These are phyloP conservation scores for Sebastes vulpes DNA, from an alignment of 2,797 vertebrate genomes.

Conservation along the genomic window DNA sequence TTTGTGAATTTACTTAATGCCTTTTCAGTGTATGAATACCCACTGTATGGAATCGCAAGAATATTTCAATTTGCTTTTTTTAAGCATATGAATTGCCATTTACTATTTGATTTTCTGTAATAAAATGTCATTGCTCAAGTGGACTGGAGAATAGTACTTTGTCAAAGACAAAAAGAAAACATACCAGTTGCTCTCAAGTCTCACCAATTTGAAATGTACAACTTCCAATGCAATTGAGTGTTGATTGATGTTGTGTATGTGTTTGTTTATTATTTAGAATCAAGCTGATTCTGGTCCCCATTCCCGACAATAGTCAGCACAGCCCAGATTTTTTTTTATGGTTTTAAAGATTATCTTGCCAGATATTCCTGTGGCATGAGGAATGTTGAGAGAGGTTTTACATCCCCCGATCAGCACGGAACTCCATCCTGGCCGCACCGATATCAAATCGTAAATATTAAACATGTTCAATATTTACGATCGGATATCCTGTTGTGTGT, in stretches of 20 bases:
- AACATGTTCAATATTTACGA: too few relatives aligned
- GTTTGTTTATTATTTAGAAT: not conserved
- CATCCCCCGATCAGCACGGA: accelerated
- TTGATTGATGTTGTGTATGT: not conserved
- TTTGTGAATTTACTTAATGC: conserved; percentile 41
- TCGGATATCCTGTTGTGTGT: too few relatives aligned
- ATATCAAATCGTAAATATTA: too few relatives aligned
- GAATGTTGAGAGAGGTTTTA: too few relatives aligned
- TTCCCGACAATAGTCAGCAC: too few relatives aligned
- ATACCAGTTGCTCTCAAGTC: not conserved
- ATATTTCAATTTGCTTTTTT: not conserved
- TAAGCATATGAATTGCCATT: not conserved
- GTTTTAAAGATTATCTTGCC: too few relatives aligned
- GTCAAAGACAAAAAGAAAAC: not conserved
- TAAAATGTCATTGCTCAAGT: not conserved
- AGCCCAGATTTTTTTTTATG: too few relatives aligned
- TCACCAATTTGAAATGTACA: not conserved
- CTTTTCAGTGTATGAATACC: conserved; percentile 6
- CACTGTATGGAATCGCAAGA: not conserved
- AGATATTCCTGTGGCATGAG: too few relatives aligned
- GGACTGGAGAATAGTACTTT: not conserved
- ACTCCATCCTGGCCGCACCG: too few relatives aligned
- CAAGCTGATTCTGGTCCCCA: too few relatives aligned
- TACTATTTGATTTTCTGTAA: not conserved
- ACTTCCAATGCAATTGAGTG: not conserved